Percentiles rank a stretch among this genome's conserved stretches.
phyloP scores from a whole-genome alignment of 2,797 vertebrate genomes.

The Adrianichthys oophorus region DNA sequence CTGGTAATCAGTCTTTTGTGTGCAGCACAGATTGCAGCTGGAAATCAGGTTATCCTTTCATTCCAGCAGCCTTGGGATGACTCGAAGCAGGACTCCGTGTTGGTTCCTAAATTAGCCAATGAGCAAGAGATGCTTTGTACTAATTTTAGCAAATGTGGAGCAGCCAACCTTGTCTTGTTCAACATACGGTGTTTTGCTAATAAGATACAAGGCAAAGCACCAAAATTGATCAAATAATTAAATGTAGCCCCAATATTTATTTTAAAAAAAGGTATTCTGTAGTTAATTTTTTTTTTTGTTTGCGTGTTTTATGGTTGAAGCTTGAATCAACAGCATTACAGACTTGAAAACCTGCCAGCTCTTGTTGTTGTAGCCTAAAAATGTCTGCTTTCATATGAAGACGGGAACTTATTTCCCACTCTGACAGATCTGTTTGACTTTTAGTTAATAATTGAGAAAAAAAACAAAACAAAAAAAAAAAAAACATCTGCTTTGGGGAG shows the following conservation, averaged over 20 bases:
- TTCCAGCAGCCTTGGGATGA: conserved; percentile 31
- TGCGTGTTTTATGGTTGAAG: too few relatives aligned
- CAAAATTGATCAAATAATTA: conserved; percentile 46
- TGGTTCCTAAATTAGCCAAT: conserved; percentile 48
- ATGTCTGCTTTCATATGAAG: too few relatives aligned
- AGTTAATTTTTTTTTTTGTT: too few relatives aligned
- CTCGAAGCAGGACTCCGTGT: conserved; percentile 36
- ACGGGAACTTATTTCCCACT: conserved; percentile 9
- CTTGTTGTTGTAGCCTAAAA: too few relatives aligned
- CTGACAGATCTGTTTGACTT: conserved; percentile 19
- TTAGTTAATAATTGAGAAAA: conserved; percentile 53
- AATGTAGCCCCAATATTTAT: conserved; percentile 22
- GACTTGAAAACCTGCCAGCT: too few relatives aligned
- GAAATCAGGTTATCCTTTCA: conserved; percentile 48
- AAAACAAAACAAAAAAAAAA: too few relatives aligned
- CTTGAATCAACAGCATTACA: too few relatives aligned
- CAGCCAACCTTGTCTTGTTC: conserved; percentile 30
- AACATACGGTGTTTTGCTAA: conserved; percentile 38
- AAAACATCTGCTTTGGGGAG: conserved; percentile 60
- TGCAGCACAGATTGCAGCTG: conserved; percentile 24
- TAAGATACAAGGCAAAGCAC: conserved; percentile 20
- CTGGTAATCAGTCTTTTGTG: conserved; percentile 27
- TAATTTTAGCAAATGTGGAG: conserved; percentile 24
- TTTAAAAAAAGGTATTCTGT: too few relatives aligned
- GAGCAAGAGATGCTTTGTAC: conserved; percentile 41